A percentile compares a stretch with the other conserved stretches of the same genome.
Evolutionary conservation across 2,113 vertebrate species (phyloP).

Genomic region (Campylomormyrus tamandua): DNA sequence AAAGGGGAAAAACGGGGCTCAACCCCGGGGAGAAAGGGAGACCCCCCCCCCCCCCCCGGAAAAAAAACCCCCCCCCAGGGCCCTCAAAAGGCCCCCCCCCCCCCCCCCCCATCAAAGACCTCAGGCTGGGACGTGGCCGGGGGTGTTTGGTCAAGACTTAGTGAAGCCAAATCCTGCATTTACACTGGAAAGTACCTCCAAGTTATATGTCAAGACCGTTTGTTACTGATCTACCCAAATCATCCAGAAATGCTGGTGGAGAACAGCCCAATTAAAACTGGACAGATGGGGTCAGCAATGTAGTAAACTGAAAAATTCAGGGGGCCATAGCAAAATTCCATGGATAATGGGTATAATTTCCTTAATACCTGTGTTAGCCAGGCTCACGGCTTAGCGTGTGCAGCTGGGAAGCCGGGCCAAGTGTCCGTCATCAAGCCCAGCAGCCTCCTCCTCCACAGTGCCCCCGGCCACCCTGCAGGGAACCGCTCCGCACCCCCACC

Average conservation of each 20-base stretch:
- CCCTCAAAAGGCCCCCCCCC: neutral
- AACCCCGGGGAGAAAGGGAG: no score
- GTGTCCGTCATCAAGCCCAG: constrained; percentile 2
- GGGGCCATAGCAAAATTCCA: neutral
- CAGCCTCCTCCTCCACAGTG: neutral
- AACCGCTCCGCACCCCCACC: neutral
- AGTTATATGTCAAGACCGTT: neutral
- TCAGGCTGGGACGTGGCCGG: neutral
- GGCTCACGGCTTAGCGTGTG: neutral
- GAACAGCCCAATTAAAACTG: neutral
- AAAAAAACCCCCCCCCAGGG: no score
- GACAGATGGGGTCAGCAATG: neutral
- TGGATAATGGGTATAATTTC: neutral
- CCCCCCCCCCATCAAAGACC: neutral
- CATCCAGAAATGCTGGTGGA: neutral
- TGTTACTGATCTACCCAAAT: neutral
- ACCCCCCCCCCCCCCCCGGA: no score
- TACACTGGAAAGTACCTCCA: neutral
- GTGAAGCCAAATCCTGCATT: neutral
- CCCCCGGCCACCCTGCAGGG: neutral
- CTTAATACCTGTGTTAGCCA: neutral
- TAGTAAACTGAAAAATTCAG: neutral
- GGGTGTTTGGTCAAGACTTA: neutral
- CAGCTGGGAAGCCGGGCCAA: neutral
- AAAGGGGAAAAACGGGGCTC: no score